These are phyloP conservation scores for Hylaea fasciaria DNA, from an alignment of 2,888 invertebrate genomes.

Conservation along the genomic window DNA sequence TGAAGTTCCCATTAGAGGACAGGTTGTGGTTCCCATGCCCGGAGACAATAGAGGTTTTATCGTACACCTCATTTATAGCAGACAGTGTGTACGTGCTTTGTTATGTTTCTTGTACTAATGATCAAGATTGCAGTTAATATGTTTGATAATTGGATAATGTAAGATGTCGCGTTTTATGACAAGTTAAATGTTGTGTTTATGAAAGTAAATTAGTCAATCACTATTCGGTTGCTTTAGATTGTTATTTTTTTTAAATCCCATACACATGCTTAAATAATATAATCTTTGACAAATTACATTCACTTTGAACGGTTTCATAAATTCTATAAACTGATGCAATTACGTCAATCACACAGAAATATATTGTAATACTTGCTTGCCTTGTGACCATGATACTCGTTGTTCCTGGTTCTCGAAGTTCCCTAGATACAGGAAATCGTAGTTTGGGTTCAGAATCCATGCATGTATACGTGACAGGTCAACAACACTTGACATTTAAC, in stretches of 20 bases:
- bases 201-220: too few species aligned
- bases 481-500: slow-evolving; percentile 37
- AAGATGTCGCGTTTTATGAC: slow-evolving; percentile 1
- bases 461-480: slow-evolving; percentile 25
- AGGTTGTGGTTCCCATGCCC: slow-evolving; percentile 57
- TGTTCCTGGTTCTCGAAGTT: too few species aligned
- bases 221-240: too few species aligned
- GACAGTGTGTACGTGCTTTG: slow-evolving; percentile 12
- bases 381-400: too few species aligned
- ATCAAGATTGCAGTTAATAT: slow-evolving; percentile 21
- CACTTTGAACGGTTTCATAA: neutral
- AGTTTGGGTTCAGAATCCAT: neutral
- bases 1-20: slow-evolving; percentile 53
- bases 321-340: neutral
- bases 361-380: too few species aligned
- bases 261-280: too few species aligned
- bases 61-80: slow-evolving; percentile 34
- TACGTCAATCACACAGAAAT: too few species aligned
- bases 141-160: slow-evolving; percentile 9
- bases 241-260: too few species aligned
- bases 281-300: neutral
- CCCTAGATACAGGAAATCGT: too few species aligned
- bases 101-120: slow-evolving; percentile 24
- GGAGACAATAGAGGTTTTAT: slow-evolving; percentile 57
- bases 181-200: neutral